Percentiles rank a stretch among this genome's conserved stretches.
These are phyloP conservation scores for Exocentrus adspersus DNA, from an alignment of 2,888 invertebrate genomes.

Conservation along the genomic window DNA sequence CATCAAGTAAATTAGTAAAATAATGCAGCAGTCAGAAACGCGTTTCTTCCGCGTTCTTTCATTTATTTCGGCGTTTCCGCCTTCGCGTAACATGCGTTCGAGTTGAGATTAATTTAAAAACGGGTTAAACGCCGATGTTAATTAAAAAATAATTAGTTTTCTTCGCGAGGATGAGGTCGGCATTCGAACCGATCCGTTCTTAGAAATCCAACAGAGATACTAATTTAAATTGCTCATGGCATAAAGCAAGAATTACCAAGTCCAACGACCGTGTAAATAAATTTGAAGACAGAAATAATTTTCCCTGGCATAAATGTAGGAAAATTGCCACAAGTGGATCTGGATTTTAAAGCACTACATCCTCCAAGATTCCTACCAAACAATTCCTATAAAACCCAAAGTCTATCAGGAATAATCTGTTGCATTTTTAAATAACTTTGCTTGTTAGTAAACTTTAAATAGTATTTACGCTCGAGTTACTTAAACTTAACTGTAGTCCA, in stretches of 20 bases:
- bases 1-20: no score
- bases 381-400: no score
- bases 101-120: constrained; percentile 44
- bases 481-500: no score
- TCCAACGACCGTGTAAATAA: constrained; percentile 29
- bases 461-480: no score
- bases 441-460: no score
- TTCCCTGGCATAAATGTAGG: neutral
- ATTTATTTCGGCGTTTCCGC: constrained; percentile 7
- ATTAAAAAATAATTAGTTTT: constrained; percentile 50
- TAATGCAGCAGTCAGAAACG: neutral
- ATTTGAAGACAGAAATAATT: constrained; percentile 13
- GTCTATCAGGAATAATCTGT: no score
- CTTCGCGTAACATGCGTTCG: constrained; percentile 36
- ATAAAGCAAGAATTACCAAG: constrained; percentile 35
- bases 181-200: constrained; percentile 32
- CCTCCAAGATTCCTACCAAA: no score
- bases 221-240: constrained; percentile 36
- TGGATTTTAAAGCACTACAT: no score
- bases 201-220: constrained; percentile 29
- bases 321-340: neutral
- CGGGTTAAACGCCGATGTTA: constrained; percentile 46
- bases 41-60: constrained; percentile 3
- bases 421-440: no score
- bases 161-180: constrained; percentile 23